Evolutionary conservation across 2,797 vertebrate species (phyloP).

Genomic region (Myripristis jacobus): DNA sequence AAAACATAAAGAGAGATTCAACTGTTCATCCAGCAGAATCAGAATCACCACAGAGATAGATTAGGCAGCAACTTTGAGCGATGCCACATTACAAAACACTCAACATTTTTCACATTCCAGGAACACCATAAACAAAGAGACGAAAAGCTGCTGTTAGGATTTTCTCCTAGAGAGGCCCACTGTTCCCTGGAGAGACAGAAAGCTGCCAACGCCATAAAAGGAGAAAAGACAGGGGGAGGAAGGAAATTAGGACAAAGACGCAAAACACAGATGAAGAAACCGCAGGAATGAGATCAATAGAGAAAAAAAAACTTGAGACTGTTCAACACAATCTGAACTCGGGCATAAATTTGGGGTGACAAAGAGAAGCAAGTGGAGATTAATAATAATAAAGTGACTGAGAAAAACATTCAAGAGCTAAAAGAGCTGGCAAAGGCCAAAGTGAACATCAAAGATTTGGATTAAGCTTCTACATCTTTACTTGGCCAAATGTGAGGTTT

Average conservation of each 20-base stretch:
- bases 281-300: not conserved
- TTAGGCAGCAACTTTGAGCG: no score
- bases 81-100: not conserved
- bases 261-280: slow-evolving; percentile 40
- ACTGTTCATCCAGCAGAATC: no score
- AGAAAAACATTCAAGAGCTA: not conserved
- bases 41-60: no score
- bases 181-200: slow-evolving; percentile 28
- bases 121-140: slow-evolving; percentile 1
- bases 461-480: not conserved
- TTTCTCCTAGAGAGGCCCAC: slow-evolving; percentile 6
- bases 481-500: not conserved
- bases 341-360: not conserved
- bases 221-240: slow-evolving; percentile 48
- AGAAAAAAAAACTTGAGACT: not conserved
- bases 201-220: slow-evolving; percentile 63
- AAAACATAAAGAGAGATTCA: no score
- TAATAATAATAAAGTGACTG: not conserved
- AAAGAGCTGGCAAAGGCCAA: not conserved
- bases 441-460: not conserved
- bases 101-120: slow-evolving; percentile 2
- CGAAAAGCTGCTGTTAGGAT: slow-evolving; percentile 23
- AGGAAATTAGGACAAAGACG: slow-evolving; percentile 35
- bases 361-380: not conserved
- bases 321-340: not conserved